Conservation (phyloP, 2,888 invertebrate genomes). For the Apodemia zela region DNA sequence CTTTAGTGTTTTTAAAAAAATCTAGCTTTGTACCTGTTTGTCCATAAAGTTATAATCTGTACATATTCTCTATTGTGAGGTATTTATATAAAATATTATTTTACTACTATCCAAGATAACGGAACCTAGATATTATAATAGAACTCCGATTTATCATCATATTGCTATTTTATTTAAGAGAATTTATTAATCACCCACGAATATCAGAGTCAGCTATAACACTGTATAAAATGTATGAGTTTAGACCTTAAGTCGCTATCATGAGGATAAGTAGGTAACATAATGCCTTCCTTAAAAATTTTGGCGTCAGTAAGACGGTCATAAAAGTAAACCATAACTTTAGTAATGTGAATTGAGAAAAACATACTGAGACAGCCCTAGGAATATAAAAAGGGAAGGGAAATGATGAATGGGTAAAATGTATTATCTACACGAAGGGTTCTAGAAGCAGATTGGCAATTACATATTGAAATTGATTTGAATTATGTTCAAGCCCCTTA, state of each 20-base stretch:
- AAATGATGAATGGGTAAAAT: neutral
- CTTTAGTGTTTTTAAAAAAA: too few species aligned
- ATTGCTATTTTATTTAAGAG: too few species aligned
- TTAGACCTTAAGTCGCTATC: too few species aligned
- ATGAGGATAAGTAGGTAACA: neutral
- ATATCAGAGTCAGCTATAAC: too few species aligned
- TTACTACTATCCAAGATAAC: too few species aligned
- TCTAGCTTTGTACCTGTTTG: too few species aligned
- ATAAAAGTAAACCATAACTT: neutral
- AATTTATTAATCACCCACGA: neutral
- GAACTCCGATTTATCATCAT: too few species aligned
- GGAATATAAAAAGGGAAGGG: neutral
- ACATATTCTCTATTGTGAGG: too few species aligned
- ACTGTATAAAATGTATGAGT: too few species aligned
- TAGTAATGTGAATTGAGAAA: neutral
- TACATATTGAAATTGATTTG: slow-evolving; percentile 5
- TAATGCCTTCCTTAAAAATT: neutral
- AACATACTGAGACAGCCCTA: neutral
- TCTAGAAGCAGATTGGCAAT: neutral
- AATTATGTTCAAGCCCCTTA: neutral
- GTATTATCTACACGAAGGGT: neutral
- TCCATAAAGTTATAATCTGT: too few species aligned
- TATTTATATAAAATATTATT: too few species aligned
- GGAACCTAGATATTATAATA: too few species aligned
- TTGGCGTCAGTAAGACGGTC: neutral